Evolutionary conservation across 1,140 invertebrate species (phyloP).

Genomic region (Pseudomyrmex pallidus): DNA sequence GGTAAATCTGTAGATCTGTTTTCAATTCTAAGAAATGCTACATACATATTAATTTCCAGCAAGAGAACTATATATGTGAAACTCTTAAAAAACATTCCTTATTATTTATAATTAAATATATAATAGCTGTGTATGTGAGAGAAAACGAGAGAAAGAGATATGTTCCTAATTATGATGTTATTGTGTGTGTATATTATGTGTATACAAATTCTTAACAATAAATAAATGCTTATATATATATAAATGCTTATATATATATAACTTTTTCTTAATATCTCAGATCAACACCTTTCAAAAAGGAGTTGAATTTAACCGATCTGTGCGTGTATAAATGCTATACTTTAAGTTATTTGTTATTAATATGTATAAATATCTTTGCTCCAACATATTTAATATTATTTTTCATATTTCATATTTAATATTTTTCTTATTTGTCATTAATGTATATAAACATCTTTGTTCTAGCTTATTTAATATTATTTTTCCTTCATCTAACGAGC

Average conservation of each 20-base stretch:
- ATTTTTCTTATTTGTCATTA: no score
- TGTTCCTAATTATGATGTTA: conserved; percentile 73
- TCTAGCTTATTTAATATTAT: no score
- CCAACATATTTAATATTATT: no score
- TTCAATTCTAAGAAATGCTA: no score
- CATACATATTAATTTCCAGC: conserved; percentile 34
- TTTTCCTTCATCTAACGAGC: no score
- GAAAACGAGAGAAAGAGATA: conserved; percentile 37
- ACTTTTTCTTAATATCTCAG: conserved; percentile 1
- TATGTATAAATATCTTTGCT: no score
- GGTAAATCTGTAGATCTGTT: background rate
- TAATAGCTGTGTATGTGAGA: conserved; percentile 44
- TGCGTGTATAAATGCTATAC: no score
- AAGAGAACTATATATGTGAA: conserved; percentile 44
- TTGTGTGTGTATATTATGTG: conserved; percentile 74
- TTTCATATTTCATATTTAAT: no score
- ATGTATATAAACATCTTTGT: no score
- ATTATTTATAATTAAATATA: conserved; percentile 64
- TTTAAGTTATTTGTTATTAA: no score
- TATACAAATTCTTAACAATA: conserved; percentile 74
- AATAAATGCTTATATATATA: conserved; percentile 74
- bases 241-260: conserved; percentile 67
- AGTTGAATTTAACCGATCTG: no score
- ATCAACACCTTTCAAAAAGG: no score
- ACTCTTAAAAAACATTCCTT: conserved; percentile 47